Percentiles rank a stretch among this genome's conserved stretches.
Evolutionary conservation across 1,140 invertebrate species (phyloP).

Genomic region (Leptopilina clavipes): DNA sequence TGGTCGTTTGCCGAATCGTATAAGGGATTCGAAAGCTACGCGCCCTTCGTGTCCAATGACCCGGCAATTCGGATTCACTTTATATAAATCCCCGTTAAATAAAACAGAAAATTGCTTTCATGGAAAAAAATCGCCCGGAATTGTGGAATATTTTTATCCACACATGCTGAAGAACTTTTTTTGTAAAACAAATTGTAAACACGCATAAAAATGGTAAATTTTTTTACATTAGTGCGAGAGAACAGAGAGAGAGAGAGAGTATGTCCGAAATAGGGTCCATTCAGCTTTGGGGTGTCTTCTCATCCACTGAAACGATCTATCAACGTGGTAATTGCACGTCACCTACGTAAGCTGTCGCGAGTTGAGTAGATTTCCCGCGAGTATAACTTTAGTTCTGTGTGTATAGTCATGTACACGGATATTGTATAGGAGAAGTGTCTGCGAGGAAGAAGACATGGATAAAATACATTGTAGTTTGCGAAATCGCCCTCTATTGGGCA

Average conservation of each 20-base stretch:
- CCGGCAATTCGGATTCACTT: slow-evolving; percentile 7
- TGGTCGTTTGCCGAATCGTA: neutral
- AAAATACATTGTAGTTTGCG: slow-evolving; percentile 40
- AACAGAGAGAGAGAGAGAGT: too few relatives aligned
- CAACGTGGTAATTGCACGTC: slow-evolving; percentile 50
- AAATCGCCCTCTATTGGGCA: slow-evolving; percentile 38
- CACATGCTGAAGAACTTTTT: too few relatives aligned
- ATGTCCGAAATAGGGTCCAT: neutral
- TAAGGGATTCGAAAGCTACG: neutral
- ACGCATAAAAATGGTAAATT: too few relatives aligned
- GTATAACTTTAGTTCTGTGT: slow-evolving; percentile 33
- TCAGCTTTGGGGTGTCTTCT: neutral
- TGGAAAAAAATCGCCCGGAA: too few relatives aligned
- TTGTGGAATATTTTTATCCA: too few relatives aligned
- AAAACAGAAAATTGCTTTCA: neutral
- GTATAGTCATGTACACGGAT: neutral
- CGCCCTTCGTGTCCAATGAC: neutral
- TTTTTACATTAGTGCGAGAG: too few relatives aligned
- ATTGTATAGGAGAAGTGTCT: slow-evolving; percentile 36
- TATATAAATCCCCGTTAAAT: neutral
- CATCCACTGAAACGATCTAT: slow-evolving; percentile 46
- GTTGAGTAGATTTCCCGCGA: slow-evolving; percentile 53
- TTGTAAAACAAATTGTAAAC: neutral
- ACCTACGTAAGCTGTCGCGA: slow-evolving; percentile 52
- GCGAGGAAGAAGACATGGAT: slow-evolving; percentile 41